A percentile compares a stretch with the other conserved stretches of the same genome.
These are phyloP conservation scores for Ooceraea biroi DNA, from an alignment of 1,140 invertebrate genomes.

Conservation along the genomic window DNA sequence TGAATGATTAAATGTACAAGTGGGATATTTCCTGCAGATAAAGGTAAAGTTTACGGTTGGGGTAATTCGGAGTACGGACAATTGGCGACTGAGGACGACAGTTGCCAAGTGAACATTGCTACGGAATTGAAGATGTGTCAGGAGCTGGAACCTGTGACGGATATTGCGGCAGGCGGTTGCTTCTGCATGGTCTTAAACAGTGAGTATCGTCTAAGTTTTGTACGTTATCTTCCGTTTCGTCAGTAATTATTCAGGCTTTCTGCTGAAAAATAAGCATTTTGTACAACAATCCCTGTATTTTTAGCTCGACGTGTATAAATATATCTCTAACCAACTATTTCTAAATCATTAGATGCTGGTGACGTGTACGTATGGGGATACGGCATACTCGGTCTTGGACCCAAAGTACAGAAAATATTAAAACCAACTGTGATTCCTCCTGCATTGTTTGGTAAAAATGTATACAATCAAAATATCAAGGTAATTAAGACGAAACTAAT, in stretches of 20 bases:
- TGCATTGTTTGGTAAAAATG: conserved; percentile 94
- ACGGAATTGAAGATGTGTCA: conserved; percentile 88
- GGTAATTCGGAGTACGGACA: conserved; percentile 98
- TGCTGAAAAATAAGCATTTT: background rate
- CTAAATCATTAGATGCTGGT: conserved; percentile 89
- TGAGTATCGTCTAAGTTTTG: conserved; percentile 81
- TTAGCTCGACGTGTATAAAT: conserved; percentile 50
- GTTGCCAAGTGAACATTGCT: conserved; percentile 90
- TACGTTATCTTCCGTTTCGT: background rate
- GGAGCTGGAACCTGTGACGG: conserved; percentile 91
- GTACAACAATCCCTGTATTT: conserved; percentile 47
- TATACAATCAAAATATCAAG: conserved; percentile 90
- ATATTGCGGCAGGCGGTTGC: conserved; percentile 95
- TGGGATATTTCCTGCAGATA: conserved; percentile 88
- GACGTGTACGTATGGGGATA: conserved; percentile 97
- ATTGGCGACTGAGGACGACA: conserved; percentile 85
- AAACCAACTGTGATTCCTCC: conserved; percentile 91
- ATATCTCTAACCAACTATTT: background rate
- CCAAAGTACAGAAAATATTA: conserved; percentile 89
- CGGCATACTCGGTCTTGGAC: conserved; percentile 96
- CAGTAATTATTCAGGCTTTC: background rate
- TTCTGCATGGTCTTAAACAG: conserved; percentile 94
- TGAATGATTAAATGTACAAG: background rate
- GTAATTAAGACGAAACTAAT: conserved; percentile 83
- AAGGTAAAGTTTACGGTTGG: conserved; percentile 98